Evolutionary conservation across 2,113 vertebrate species (phyloP).

Genomic region (Coryphaenoides rupestris): DNA sequence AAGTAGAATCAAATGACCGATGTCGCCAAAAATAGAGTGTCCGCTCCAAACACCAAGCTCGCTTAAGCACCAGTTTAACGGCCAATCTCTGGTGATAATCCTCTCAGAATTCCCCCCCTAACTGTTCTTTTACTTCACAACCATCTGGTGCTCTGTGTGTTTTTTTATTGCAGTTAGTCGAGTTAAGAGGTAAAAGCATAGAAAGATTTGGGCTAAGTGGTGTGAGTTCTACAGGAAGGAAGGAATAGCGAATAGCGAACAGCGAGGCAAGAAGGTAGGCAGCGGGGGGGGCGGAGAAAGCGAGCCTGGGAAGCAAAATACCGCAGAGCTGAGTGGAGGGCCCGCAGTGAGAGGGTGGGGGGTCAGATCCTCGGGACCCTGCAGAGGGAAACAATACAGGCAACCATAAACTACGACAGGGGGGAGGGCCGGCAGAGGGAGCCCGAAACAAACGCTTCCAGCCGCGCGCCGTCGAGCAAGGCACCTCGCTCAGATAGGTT

Average conservation of each 20-base stretch:
- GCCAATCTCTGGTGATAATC: too few species aligned
- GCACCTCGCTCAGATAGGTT: not conserved
- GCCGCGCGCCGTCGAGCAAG: conserved; percentile 23
- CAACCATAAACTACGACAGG: conserved; percentile 77
- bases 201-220: conserved; percentile 25
- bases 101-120: too few species aligned
- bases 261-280: conserved; percentile 33
- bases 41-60: too few species aligned
- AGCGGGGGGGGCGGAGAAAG: conserved; percentile 30
- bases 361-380: conserved; percentile 79
- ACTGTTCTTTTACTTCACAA: conserved; percentile 31
- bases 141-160: not conserved
- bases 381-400: conserved; percentile 80
- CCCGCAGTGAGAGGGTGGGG: conserved; percentile 78
- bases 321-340: conserved; percentile 80
- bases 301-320: conserved; percentile 72
- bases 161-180: not conserved
- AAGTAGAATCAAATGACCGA: too few species aligned
- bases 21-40: too few species aligned
- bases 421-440: conserved; percentile 37
- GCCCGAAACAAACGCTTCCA: conserved; percentile 22
- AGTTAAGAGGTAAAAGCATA: conserved; percentile 6
- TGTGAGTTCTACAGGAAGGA: conserved; percentile 24
- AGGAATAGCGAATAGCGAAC: too few species aligned
- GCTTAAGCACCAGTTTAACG: too few species aligned